phyloP scores from a whole-genome alignment of 2,113 vertebrate species.

The Heteronetta atricapilla region DNA sequence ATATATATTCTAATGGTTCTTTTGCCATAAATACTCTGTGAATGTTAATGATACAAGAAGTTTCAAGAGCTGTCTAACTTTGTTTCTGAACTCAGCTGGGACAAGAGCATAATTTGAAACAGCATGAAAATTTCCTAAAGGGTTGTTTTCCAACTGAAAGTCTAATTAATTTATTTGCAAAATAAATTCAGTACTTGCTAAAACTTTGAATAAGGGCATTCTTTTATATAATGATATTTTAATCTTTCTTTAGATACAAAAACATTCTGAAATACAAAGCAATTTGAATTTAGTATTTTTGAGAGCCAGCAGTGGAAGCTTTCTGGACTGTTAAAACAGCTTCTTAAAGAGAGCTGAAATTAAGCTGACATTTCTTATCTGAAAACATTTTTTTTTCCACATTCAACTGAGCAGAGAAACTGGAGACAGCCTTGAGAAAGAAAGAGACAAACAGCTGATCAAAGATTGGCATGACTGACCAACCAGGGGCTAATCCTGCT shows the following conservation, averaged over 20 bases:
- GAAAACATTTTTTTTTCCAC: slow-evolving; percentile 1
- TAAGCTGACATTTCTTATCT: neutral
- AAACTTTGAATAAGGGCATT: neutral
- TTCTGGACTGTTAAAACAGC: neutral
- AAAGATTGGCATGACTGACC: neutral
- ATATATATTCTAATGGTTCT: slow-evolving; percentile 19
- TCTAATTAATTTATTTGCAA: neutral
- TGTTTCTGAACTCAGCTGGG: slow-evolving; percentile 1
- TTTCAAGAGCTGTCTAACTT: neutral
- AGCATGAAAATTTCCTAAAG: neutral
- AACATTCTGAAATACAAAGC: neutral
- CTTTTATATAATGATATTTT: neutral
- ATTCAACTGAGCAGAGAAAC: neutral
- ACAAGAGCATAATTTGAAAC: neutral
- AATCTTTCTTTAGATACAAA: neutral
- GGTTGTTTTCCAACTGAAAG: neutral
- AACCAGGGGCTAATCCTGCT: neutral
- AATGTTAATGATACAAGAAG: slow-evolving; percentile 31
- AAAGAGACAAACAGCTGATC: neutral
- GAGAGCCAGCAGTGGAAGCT: neutral
- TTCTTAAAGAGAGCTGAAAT: neutral
- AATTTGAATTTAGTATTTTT: neutral
- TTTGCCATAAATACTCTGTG: neutral
- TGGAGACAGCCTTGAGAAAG: neutral
- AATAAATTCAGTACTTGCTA: neutral